Base-by-base conservation (phyloP, 2,888 invertebrate species). In the Creontiades dilutus region DNA sequence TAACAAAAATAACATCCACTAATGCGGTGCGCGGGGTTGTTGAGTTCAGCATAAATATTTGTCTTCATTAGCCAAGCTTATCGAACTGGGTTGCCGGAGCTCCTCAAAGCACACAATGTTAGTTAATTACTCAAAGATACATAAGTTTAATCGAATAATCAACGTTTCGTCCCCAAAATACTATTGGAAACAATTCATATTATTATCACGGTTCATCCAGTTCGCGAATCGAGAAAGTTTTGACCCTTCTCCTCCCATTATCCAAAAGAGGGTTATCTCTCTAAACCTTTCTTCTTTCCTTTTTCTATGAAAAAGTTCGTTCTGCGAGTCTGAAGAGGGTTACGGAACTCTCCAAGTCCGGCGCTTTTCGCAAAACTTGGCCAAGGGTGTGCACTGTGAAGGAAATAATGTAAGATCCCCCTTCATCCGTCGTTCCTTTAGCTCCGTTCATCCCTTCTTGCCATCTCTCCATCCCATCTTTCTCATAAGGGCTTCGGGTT, bases 401-500 rank as follows among this genome's bases (percentile, higher is more conserved):
- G 52, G 47, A 23, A 82, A 82, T 82, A 82, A 52, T 52, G 47
- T 52, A 47, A n/a, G 78, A 78, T 28, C 28, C 28, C 16, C 16
- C 46, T 19, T 46, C 46, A 16, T 78, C 37, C 78, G 16, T 28
- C 75, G 28, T 78, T 47, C 82, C 48, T 47, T 81, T 81, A 82
- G 68, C 68, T 68, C 19, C 9, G 68, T 52, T 82, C 82, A 47
- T 52, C 52, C 52, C 19, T 52, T n/a, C 52, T 82, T 16, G 9
- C 82, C 27, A 0, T 48, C 82, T 48, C 52, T 19, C 19, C 48
- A 19, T 23, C 27, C 52, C 27, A 27, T 82, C 52, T 52, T 82
- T 82, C 82, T 82, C 52, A 82, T 82, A 52, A 82, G 48, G 16
- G 52, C 52, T 82, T 14, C 47, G 52, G 52, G 19, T 82, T 82